Conservation (phyloP, 2,888 invertebrate genomes). For the Hylaea fasciaria region DNA sequence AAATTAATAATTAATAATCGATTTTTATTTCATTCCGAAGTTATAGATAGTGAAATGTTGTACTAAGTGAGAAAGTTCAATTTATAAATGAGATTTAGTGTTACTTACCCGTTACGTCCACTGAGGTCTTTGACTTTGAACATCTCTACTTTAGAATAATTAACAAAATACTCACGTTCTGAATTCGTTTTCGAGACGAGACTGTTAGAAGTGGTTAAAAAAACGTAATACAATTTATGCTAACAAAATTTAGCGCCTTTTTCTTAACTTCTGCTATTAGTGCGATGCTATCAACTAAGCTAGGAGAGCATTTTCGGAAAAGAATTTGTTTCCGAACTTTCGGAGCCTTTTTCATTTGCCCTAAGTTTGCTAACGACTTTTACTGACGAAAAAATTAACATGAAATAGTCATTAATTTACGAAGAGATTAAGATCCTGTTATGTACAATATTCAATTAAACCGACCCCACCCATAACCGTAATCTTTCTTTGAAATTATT, state of each 20-base stretch:
- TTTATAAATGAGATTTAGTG: slow-evolving; percentile 6
- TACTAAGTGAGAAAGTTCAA: slow-evolving; percentile 13
- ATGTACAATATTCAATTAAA: slow-evolving; percentile 1
- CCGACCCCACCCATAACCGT: no score
- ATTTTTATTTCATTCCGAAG: no score
- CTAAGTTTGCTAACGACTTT: slow-evolving; percentile 20
- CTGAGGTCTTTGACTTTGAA: slow-evolving; percentile 13
- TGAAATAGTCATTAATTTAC: slow-evolving; percentile 18
- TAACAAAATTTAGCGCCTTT: slow-evolving; percentile 3
- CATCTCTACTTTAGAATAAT: slow-evolving; percentile 2
- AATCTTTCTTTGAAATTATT: neutral
- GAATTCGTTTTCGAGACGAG: neutral
- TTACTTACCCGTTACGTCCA: neutral
- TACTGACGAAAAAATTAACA: slow-evolving; percentile 16
- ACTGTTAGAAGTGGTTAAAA: neutral
- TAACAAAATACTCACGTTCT: slow-evolving; percentile 13
- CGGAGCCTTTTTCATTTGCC: slow-evolving; percentile 4
- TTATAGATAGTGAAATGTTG: no score
- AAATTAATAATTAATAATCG: no score
- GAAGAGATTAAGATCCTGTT: slow-evolving; percentile 8
- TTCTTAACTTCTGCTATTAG: slow-evolving; percentile 19
- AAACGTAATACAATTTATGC: slow-evolving; percentile 12
- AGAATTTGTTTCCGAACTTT: slow-evolving; percentile 6
- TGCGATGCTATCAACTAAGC: slow-evolving; percentile 14
- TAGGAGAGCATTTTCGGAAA: neutral